These are phyloP conservation scores for Haliaeetus leucogaster DNA, from an alignment of 2,113 vertebrate genomes.

Conservation along the genomic window DNA sequence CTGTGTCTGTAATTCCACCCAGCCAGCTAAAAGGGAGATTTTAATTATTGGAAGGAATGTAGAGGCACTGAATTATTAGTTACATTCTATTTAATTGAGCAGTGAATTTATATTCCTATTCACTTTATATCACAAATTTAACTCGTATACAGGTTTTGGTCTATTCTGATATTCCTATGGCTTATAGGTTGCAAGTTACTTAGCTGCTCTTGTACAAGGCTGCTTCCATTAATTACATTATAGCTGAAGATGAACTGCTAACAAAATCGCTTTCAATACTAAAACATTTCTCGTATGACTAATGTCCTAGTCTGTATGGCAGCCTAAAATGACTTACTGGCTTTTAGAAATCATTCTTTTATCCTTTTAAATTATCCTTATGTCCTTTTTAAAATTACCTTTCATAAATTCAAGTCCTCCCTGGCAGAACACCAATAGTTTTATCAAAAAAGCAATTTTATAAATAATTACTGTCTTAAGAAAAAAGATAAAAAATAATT, in stretches of 20 bases:
- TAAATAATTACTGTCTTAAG: neutral
- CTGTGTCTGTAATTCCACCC: neutral
- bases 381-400: neutral
- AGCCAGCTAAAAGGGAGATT: neutral
- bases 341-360: neutral
- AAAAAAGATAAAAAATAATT: neutral
- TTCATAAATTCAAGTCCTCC: neutral
- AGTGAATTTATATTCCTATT: neutral
- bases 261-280: neutral
- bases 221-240: neutral
- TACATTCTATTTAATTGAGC: neutral
- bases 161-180: neutral
- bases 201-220: neutral
- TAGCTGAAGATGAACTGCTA: neutral
- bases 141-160: neutral
- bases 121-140: neutral
- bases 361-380: neutral
- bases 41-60: neutral
- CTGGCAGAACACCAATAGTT: neutral
- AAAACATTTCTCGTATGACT: neutral
- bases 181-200: neutral
- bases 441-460: neutral
- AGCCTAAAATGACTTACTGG: neutral
- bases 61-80: neutral
- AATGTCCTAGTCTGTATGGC: neutral